Conservation (phyloP, 1,140 invertebrate genomes). For the Platyscapa corneri region DNA sequence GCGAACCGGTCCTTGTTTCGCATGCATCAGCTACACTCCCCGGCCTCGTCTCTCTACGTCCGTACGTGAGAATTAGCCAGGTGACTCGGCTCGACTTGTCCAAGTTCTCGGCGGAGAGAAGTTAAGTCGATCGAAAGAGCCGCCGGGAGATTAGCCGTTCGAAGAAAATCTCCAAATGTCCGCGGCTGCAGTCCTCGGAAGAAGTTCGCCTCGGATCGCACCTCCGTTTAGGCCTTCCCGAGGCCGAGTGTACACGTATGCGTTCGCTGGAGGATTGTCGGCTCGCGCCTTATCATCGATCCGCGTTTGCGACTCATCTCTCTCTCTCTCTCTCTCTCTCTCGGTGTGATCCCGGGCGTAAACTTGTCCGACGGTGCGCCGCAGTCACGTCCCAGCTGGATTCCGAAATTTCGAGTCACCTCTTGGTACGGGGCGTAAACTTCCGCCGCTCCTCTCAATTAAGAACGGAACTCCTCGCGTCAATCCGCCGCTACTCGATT, state of each 20-base stretch:
- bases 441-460: not conserved
- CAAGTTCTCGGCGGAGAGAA: not conserved
- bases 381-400: not conserved
- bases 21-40: not conserved
- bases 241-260: not conserved
- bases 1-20: not conserved
- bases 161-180: not conserved
- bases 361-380: not conserved
- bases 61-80: not conserved
- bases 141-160: not conserved
- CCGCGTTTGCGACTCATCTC: not conserved
- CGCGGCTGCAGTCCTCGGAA: not conserved
- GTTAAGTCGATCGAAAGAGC: not conserved
- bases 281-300: not conserved
- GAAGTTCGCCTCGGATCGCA: not conserved
- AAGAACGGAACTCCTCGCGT: conserved; percentile 9
- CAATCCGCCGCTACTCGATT: not conserved
- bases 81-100: not conserved
- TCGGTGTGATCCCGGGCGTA: not conserved
- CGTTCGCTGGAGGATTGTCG: no score
- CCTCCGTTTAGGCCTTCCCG: not conserved
- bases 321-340: not conserved
- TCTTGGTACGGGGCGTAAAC: not conserved
- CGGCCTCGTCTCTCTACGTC: not conserved
- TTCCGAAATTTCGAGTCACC: not conserved